These are phyloP conservation scores for Chionomys nivalis DNA, from an alignment of 2,113 vertebrate species.

Conservation along the genomic window DNA sequence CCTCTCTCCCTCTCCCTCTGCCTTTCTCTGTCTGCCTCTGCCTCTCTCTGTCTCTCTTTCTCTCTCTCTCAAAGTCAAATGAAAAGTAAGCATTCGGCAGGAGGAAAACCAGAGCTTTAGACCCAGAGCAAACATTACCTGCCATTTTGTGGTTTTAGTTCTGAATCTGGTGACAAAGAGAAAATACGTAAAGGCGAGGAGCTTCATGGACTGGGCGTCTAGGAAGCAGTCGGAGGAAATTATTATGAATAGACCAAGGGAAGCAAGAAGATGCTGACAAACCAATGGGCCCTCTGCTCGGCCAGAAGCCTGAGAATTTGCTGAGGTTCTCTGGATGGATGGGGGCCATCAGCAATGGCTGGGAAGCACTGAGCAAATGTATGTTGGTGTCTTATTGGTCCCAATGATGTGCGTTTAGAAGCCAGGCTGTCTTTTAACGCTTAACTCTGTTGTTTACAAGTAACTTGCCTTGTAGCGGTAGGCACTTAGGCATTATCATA, in stretches of 20 bases:
- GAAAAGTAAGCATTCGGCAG: constrained; percentile 20
- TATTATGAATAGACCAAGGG: background rate
- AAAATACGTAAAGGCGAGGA: constrained; percentile 43
- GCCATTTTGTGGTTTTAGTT: constrained; percentile 14
- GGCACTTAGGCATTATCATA: background rate
- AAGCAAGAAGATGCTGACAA: background rate
- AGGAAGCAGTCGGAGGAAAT: background rate
- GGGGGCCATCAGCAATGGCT: background rate
- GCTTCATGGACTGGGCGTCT: background rate
- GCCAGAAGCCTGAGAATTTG: background rate
- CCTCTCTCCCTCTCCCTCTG: background rate
- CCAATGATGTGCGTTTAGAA: background rate
- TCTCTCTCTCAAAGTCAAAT: constrained; percentile 40
- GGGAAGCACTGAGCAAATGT: background rate
- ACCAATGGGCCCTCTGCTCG: background rate
- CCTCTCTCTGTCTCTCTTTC: no score
- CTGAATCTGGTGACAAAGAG: constrained; percentile 28
- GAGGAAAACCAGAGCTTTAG: constrained; percentile 51
- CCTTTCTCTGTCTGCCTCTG: no score
- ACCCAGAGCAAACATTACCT: constrained; percentile 46
- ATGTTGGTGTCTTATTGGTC: background rate
- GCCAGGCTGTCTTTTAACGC: constrained; percentile 36
- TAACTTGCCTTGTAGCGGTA: background rate
- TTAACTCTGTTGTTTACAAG: constrained; percentile 39
- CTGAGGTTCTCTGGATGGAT: background rate